Conservation (phyloP, 2,888 invertebrate species). For the Pseudococcus longispinus region DNA sequence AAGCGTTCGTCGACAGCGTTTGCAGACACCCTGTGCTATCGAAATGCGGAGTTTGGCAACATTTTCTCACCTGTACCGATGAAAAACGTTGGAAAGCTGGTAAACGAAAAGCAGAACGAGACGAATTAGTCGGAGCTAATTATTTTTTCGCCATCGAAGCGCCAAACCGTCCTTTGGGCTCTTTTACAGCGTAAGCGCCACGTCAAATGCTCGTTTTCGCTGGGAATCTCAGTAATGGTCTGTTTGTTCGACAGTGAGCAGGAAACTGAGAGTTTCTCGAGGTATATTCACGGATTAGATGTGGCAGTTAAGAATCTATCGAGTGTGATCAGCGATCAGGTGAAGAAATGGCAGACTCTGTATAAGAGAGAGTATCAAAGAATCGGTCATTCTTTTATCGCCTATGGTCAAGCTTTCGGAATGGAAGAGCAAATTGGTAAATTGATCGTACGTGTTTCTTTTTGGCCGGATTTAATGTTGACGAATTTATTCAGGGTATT, state of each 20-base stretch:
- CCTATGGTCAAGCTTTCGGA: constrained; percentile 82
- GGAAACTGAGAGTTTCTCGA: constrained; percentile 82
- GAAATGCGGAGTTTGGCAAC: constrained; percentile 91
- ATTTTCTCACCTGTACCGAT: constrained; percentile 96
- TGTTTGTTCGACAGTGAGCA: constrained; percentile 66
- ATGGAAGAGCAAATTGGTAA: constrained; percentile 70
- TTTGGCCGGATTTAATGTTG: background rate
- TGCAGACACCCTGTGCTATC: constrained; percentile 95
- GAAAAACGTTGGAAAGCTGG: constrained; percentile 98
- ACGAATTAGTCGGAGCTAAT: constrained; percentile 86
- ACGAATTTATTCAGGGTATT: constrained; percentile 32
- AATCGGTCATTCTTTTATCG: constrained; percentile 85
- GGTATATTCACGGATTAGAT: constrained; percentile 86
- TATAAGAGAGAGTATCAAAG: constrained; percentile 91
- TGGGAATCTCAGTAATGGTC: too few relatives aligned
- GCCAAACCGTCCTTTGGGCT: constrained; percentile 76
- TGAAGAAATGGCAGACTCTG: constrained; percentile 83
- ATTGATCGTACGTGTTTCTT: constrained; percentile 55
- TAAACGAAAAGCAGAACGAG: constrained; percentile 93
- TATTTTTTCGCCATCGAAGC: constrained; percentile 89
- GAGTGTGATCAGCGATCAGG: constrained; percentile 81
- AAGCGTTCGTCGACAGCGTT: constrained; percentile 96
- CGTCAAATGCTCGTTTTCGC: background rate
- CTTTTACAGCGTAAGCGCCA: constrained; percentile 64
- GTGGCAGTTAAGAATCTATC: constrained; percentile 83